These are phyloP conservation scores for Holcopasites calliopsidis DNA, from an alignment of 1,140 invertebrate genomes.

Conservation along the genomic window DNA sequence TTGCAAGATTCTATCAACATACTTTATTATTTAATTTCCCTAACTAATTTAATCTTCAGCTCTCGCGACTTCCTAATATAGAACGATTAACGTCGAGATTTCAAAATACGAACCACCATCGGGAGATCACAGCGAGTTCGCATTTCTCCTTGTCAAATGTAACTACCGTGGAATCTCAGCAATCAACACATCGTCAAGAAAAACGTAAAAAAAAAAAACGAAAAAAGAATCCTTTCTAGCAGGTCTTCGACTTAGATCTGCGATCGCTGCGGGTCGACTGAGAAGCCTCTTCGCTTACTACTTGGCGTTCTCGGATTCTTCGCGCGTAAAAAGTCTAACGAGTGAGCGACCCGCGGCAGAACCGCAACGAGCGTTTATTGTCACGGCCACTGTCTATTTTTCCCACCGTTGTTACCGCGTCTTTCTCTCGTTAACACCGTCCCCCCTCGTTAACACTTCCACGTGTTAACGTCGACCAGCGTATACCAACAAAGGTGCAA, in stretches of 20 bases:
- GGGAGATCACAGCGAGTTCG: background rate
- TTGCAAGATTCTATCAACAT: no score
- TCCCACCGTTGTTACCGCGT: constrained; percentile 6
- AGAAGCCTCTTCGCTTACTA: background rate
- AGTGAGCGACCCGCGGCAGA: constrained; percentile 17
- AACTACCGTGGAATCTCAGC: background rate
- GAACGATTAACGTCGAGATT: no score
- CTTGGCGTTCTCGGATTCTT: background rate
- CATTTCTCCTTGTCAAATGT: background rate
- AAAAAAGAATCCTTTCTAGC: background rate
- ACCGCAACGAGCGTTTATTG: constrained; percentile 29
- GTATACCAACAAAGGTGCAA: no score
- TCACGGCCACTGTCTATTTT: constrained; percentile 34
- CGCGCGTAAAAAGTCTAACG: constrained; percentile 26
- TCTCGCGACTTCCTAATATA: no score
- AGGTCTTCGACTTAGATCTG: no score
- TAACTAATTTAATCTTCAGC: no score
- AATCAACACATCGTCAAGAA: constrained; percentile 4
- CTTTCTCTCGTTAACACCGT: constrained; percentile 35
- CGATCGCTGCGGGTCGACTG: background rate
- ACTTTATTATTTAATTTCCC: no score
- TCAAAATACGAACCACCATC: background rate
- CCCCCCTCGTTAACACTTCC: constrained; percentile 25
- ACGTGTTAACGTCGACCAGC: constrained; percentile 11
- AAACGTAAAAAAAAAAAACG: background rate